These are phyloP conservation scores for Magallana angulata DNA, from an alignment of 1,140 invertebrate genomes.

Conservation along the genomic window DNA sequence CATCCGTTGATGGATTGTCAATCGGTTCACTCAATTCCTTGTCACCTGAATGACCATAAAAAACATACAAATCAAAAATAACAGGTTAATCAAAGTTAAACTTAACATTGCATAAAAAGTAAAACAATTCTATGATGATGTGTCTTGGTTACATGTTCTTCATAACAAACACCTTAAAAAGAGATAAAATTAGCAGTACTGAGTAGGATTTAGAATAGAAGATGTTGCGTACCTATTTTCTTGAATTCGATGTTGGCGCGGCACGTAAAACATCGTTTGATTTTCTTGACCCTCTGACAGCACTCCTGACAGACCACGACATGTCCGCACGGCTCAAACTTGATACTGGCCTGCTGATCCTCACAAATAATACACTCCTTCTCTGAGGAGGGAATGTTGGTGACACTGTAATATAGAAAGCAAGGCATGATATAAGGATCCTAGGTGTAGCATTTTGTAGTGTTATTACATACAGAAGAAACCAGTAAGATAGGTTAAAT, in stretches of 20 bases:
- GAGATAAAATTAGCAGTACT: too few species aligned
- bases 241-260: conserved; percentile 83
- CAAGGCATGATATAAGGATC: too few species aligned
- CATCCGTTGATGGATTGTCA: conserved; percentile 72
- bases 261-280: conserved; percentile 90
- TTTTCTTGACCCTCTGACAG: conserved; percentile 88
- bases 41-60: neutral
- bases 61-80: too few species aligned
- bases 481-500: too few species aligned
- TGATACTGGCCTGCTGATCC: conserved; percentile 84
- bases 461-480: too few species aligned
- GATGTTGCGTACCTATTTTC: conserved; percentile 36
- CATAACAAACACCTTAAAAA: too few species aligned
- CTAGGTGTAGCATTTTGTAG: too few species aligned
- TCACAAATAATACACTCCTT: conserved; percentile 86
- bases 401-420: conserved; percentile 35
- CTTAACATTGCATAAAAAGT: too few species aligned
- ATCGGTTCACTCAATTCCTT: conserved; percentile 1
- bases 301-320: conserved; percentile 88
- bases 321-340: conserved; percentile 88
- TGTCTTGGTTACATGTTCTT: too few species aligned
- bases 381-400: conserved; percentile 49
- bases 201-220: too few species aligned
- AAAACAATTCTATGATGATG: too few species aligned
- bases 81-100: too few species aligned